Percentiles rank a stretch among this genome's conserved stretches.
Conservation (phyloP, 2,888 invertebrate species). For the Buathra laborator region DNA sequence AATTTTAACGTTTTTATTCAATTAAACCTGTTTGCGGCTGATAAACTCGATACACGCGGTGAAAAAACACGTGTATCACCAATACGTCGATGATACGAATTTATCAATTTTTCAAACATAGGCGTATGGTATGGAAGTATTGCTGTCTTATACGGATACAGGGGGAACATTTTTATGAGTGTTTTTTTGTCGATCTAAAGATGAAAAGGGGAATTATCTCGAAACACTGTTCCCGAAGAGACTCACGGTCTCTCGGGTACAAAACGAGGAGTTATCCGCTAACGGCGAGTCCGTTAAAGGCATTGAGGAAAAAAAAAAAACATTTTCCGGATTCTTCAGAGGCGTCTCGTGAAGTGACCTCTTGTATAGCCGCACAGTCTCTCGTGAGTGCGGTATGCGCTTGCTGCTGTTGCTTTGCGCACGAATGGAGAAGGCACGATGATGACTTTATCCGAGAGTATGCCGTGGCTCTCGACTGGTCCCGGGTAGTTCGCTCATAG, state of each 20-base stretch:
- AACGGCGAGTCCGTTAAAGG: background rate
- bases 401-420: background rate
- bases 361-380: slow-evolving; percentile 17
- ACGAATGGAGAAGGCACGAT: slow-evolving; percentile 76
- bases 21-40: background rate
- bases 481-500: slow-evolving; percentile 45
- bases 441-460: slow-evolving; percentile 82
- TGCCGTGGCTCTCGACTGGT: slow-evolving; percentile 52
- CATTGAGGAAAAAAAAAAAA: slow-evolving; percentile 26
- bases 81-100: background rate
- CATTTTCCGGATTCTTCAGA: slow-evolving; percentile 57
- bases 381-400: background rate
- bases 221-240: background rate
- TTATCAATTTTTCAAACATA: background rate
- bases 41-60: background rate
- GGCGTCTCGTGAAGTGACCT: slow-evolving; percentile 59
- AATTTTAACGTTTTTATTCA: slow-evolving; percentile 16
- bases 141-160: background rate
- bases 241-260: background rate
- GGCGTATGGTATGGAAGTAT: background rate
- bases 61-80: background rate
- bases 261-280: background rate
- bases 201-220: background rate
- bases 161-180: no score
- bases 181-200: background rate